phyloP scores from a whole-genome alignment of 2,113 vertebrate genomes.

The Peromyscus polionotus region DNA sequence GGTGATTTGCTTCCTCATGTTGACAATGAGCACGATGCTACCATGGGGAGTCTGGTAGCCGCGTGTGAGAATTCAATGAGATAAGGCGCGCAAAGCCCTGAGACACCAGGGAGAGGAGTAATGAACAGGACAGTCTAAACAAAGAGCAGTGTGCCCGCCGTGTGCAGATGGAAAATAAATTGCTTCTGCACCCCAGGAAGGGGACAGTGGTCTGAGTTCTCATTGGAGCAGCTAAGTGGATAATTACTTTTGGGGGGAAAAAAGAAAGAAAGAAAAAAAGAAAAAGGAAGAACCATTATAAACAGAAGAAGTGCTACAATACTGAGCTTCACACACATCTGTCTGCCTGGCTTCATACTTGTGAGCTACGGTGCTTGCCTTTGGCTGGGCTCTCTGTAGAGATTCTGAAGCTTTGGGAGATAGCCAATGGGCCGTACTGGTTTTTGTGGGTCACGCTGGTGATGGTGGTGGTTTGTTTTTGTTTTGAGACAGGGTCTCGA shows the following conservation, averaged over 20 bases:
- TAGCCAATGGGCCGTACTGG: background rate
- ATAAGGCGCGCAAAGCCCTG: background rate
- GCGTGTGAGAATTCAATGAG: background rate
- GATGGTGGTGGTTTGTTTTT: background rate
- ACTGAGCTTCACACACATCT: background rate
- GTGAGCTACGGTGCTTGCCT: background rate
- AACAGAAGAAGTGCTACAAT: background rate
- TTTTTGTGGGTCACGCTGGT: no score
- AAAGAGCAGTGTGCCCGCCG: background rate
- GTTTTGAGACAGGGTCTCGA: background rate
- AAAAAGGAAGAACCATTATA: background rate
- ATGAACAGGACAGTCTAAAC: background rate
- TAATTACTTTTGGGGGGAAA: background rate
- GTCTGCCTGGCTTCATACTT: background rate
- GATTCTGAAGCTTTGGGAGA: background rate
- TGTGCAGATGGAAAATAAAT: background rate
- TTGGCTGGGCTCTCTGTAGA: background rate
- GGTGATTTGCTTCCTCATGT: background rate
- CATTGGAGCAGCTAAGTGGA: background rate
- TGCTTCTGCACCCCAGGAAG: background rate
- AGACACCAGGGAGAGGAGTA: background rate
- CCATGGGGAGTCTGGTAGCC: background rate
- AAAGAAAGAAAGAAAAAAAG: background rate
- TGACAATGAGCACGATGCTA: background rate
- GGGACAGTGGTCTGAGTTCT: background rate